Base-by-base conservation (phyloP, 2,888 invertebrate genomes). In the Apodemia mormo region DNA sequence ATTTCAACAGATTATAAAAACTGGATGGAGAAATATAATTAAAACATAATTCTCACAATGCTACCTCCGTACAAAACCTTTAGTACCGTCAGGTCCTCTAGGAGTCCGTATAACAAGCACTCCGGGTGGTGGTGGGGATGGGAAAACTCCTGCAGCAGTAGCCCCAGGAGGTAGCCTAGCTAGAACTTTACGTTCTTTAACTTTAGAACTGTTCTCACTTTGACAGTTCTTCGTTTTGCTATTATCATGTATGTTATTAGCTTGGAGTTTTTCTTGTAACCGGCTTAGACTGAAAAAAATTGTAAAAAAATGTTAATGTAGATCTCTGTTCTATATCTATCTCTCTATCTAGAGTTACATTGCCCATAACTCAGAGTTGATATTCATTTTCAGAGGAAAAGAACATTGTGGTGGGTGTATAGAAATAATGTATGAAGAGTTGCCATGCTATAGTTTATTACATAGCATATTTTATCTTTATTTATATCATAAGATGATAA, bases 41-140 rank as follows among this genome's bases (percentile, higher is more conserved):
- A 68, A 52, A 64, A 66, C 58, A 70, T 33, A 56, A 64, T 73
- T 76, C 68, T 66, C 73, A 73, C 77, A 78, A 81, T 90, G 92
- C 92, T 93, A 93, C 91, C 92, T 92, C 71, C 82, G 80, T 74
- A 84, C 79, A 76, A 93, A 93, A 40, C 92, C 92, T 82, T 91
- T 93, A 67, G 96, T 96, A 74, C 97, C 97, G 80, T 97, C 97
- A 1, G 97, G 97, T 54, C 97, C 97, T 78, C 94, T 94, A 0
- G 97, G 97, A 82, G 96, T 94, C 78, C 97, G 94, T 80, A 97
- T 94, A 70, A 97, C 94, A 14, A 92, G 87, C 2, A 94, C 92
- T 12, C 93, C 92, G 6, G 91, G 87, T 0, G 91, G 93, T 1
- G 90, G 88, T 0, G 93, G 93, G 6, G 90, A 92, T 1, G 90